These are phyloP conservation scores for Cataglyphis albicans DNA, from an alignment of 2,888 invertebrate species.

Conservation along the genomic window DNA sequence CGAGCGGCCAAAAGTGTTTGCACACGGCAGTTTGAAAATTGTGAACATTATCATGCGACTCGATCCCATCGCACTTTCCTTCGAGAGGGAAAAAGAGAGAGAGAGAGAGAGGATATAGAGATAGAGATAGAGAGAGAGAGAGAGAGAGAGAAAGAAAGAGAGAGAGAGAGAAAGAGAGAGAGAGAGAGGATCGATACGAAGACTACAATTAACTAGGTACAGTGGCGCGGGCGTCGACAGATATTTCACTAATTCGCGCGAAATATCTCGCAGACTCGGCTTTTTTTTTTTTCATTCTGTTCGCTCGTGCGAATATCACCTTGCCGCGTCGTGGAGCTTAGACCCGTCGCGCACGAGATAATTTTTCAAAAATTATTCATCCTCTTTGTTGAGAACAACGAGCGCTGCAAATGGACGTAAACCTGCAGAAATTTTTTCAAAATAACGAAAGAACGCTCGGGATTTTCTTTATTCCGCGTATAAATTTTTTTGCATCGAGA, in stretches of 20 bases:
- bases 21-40: constrained; percentile 39
- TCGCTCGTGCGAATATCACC: constrained; percentile 5
- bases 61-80: constrained; percentile 10
- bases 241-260: constrained; percentile 41
- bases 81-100: neutral
- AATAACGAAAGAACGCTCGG: neutral
- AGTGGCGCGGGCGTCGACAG: constrained; percentile 27
- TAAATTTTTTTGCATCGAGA: constrained; percentile 21
- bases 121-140: too few species aligned
- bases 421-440: constrained; percentile 1
- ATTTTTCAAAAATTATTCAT: constrained; percentile 44
- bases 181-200: constrained; percentile 42
- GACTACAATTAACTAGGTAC: constrained; percentile 51
- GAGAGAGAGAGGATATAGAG: neutral
- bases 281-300: constrained; percentile 5
- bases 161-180: neutral
- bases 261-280: constrained; percentile 44
- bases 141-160: neutral
- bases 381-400: constrained; percentile 32
- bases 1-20: constrained; percentile 40
- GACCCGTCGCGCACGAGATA: neutral
- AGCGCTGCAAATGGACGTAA: constrained; percentile 5
- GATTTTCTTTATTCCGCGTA: neutral
- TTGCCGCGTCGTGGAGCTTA: constrained; percentile 1
- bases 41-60: constrained; percentile 54